Evolutionary conservation across 2,888 invertebrate species (phyloP).

Genomic region (Polydrusus pterygomalis): DNA sequence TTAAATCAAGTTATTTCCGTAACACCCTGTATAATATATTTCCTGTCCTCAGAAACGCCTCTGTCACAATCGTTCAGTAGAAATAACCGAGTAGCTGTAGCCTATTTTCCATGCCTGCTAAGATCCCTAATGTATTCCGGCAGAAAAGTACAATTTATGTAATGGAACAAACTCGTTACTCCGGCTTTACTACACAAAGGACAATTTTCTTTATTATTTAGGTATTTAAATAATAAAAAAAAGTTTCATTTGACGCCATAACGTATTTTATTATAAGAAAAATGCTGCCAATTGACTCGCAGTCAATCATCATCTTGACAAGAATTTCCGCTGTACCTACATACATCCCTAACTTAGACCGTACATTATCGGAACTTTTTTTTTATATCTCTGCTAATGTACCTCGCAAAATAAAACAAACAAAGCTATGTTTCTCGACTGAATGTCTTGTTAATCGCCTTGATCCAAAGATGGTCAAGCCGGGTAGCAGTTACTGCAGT

Average conservation of each 20-base stretch:
- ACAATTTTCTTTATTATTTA: constrained; percentile 39
- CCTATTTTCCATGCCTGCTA: constrained; percentile 47
- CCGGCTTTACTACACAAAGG: constrained; percentile 37
- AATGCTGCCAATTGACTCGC: too few relatives aligned
- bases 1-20: too few relatives aligned
- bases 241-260: too few relatives aligned
- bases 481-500: constrained; percentile 64
- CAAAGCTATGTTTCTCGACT: constrained; percentile 42
- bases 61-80: constrained; percentile 7
- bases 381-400: constrained; percentile 32
- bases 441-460: constrained; percentile 63
- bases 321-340: not conserved
- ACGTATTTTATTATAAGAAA: too few relatives aligned
- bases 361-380: constrained; percentile 27
- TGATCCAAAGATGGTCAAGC: constrained; percentile 68
- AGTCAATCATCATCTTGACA: too few relatives aligned
- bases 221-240: constrained; percentile 6
- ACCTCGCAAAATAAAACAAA: constrained; percentile 40
- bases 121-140: constrained; percentile 52
- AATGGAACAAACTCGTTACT: constrained; percentile 56
- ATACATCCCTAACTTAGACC: not conserved
- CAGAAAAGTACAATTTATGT: constrained; percentile 55
- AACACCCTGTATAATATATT: too few relatives aligned
- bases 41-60: not conserved
- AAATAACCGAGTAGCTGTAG: constrained; percentile 38